These are phyloP conservation scores for Pristiophorus japonicus DNA, from an alignment of 2,113 vertebrate genomes.

Conservation along the genomic window DNA sequence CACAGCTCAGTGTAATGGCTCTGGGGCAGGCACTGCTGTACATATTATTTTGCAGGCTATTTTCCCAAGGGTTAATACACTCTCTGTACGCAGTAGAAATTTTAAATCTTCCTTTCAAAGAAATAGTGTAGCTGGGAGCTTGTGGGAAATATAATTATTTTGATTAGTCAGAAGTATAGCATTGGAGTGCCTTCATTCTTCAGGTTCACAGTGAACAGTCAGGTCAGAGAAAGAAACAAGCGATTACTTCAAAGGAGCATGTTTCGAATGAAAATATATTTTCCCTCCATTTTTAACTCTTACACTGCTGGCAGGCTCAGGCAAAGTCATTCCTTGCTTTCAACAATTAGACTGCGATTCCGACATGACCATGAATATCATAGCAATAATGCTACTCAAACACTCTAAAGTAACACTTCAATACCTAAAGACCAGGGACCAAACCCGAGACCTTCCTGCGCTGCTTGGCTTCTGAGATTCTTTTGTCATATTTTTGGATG, in stretches of 20 bases:
- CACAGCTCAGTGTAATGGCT: neutral
- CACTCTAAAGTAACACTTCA: neutral
- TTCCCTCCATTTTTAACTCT: neutral
- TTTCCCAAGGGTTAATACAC: too few relatives aligned
- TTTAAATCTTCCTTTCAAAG: neutral
- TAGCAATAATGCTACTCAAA: neutral
- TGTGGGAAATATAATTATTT: neutral
- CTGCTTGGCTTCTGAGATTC: neutral
- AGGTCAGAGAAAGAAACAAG: neutral
- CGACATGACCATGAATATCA: neutral
- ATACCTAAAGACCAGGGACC: neutral
- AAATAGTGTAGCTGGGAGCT: neutral
- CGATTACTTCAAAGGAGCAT: neutral
- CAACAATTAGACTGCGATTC: neutral
- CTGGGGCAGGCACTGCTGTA: neutral
- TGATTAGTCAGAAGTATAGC: neutral
- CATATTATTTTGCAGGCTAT: neutral
- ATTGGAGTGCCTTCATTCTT: neutral
- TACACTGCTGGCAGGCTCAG: neutral
- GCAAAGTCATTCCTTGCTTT: neutral
- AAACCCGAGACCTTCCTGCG: neutral
- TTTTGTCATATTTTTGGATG: neutral
- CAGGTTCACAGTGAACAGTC: neutral
- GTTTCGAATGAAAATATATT: neutral
- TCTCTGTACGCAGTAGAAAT: neutral